A percentile compares a stretch with the other conserved stretches of the same genome.
phyloP scores from a whole-genome alignment of 64 coral and sea anemone genomes.

The Porites australiensis region DNA sequence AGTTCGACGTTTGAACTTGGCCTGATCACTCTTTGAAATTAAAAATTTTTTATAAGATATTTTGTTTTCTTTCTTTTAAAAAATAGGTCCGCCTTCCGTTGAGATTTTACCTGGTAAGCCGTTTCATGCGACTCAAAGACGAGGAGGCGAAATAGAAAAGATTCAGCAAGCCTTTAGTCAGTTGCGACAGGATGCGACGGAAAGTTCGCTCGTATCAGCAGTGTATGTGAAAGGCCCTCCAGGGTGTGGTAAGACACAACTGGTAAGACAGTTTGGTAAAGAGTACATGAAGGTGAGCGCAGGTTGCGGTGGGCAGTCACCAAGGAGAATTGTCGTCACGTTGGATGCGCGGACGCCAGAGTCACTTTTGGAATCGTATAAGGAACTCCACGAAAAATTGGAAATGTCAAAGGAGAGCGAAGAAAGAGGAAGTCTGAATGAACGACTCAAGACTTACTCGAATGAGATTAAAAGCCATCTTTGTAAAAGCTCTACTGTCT shows the following conservation, averaged over 20 bases:
- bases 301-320: neutral
- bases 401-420: neutral
- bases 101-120: conserved; percentile 78
- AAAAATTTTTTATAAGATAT: neutral
- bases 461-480: conserved; percentile 58
- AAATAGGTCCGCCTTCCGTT: conserved; percentile 18
- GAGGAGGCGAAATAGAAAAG: conserved; percentile 67
- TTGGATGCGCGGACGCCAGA: conserved; percentile 63
- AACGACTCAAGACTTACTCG: conserved; percentile 60
- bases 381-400: conserved; percentile 50
- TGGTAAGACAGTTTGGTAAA: conserved; percentile 76
- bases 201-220: conserved; percentile 24
- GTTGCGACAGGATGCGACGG: neutral
- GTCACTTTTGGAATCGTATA: conserved; percentile 78
- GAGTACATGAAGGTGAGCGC: conserved; percentile 11
- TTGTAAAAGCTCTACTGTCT: conserved; percentile 1
- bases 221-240: conserved; percentile 89
- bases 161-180: conserved; percentile 51
- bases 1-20: too few relatives aligned
- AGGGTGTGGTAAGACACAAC: conserved; percentile 85
- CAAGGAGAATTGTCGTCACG: conserved; percentile 64
- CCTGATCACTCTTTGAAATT: too few relatives aligned
- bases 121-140: conserved; percentile 70
- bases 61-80: neutral
- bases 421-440: neutral